Percentiles rank a stretch among this genome's conserved stretches.
Conservation (phyloP, 2,113 vertebrate species). For the Naja naja region DNA sequence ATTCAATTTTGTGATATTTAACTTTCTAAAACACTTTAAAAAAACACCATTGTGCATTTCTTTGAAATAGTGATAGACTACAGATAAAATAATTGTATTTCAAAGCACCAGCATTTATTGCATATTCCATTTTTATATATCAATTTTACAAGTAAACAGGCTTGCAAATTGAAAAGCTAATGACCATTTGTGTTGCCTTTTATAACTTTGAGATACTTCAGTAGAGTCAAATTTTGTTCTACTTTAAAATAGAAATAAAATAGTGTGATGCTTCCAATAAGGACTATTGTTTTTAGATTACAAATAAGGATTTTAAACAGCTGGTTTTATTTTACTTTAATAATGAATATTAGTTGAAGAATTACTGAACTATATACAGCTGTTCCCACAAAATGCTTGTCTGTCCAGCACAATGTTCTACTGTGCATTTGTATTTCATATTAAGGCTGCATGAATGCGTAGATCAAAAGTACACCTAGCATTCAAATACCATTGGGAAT, state of each 20-base stretch:
- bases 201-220: constrained; percentile 39
- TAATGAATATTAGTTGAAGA: neutral
- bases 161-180: constrained; percentile 53
- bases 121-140: constrained; percentile 49
- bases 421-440: neutral
- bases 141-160: constrained; percentile 42
- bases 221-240: constrained; percentile 42
- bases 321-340: neutral
- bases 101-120: constrained; percentile 48
- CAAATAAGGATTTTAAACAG: neutral
- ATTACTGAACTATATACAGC: neutral
- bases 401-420: neutral
- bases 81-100: constrained; percentile 37
- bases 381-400: neutral
- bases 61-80: constrained; percentile 17
- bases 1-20: constrained; percentile 49
- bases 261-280: constrained; percentile 32
- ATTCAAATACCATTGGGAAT: neutral
- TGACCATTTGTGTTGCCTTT: constrained; percentile 49
- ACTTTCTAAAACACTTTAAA: constrained; percentile 31
- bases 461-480: neutral
- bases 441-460: neutral
- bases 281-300: constrained; percentile 16
- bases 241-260: constrained; percentile 49
- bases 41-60: constrained; percentile 43